Percentiles rank a stretch among this genome's conserved stretches.
phyloP scores from a whole-genome alignment of 1,140 invertebrate genomes.

The Laodelphax striatellus region DNA sequence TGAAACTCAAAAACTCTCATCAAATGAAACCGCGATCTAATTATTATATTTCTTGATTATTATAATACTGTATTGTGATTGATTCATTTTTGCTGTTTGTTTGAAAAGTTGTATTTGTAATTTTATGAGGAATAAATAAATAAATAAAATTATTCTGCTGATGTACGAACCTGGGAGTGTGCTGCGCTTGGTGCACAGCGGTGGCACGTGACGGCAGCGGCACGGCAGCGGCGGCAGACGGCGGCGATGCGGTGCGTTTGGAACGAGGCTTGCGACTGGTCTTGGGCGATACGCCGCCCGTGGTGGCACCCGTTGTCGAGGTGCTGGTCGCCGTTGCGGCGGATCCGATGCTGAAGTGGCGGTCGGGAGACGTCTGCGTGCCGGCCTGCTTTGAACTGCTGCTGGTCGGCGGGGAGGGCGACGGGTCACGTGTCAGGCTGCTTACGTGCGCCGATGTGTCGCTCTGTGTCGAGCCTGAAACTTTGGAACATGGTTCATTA shows the following conservation, averaged over 20 bases:
- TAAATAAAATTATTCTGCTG: too few species aligned
- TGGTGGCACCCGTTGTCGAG: slow-evolving; percentile 26
- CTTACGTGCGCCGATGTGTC: slow-evolving; percentile 53
- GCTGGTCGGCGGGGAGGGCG: slow-evolving; percentile 46
- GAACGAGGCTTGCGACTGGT: slow-evolving; percentile 23
- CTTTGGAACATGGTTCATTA: slow-evolving; percentile 38
- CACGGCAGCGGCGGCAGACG: neutral
- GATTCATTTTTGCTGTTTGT: too few species aligned
- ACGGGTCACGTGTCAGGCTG: slow-evolving; percentile 46
- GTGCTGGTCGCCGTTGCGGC: slow-evolving; percentile 26
- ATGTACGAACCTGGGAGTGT: neutral
- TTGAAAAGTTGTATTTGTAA: too few species aligned
- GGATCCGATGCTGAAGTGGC: slow-evolving; percentile 48
- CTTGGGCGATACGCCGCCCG: slow-evolving; percentile 29
- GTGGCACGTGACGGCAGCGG: neutral
- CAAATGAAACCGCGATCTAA: too few species aligned
- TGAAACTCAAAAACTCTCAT: too few species aligned
- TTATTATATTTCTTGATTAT: too few species aligned
- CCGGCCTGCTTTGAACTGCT: slow-evolving; percentile 45
- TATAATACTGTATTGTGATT: too few species aligned
- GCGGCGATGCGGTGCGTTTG: slow-evolving; percentile 13
- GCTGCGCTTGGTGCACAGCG: neutral
- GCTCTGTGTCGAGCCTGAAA: slow-evolving; percentile 42
- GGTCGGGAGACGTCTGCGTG: slow-evolving; percentile 65
- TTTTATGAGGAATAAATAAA: too few species aligned